A percentile compares a stretch with the other conserved stretches of the same genome.
These are phyloP conservation scores for Wasmannia auropunctata DNA, from an alignment of 1,140 invertebrate genomes.

Conservation along the genomic window DNA sequence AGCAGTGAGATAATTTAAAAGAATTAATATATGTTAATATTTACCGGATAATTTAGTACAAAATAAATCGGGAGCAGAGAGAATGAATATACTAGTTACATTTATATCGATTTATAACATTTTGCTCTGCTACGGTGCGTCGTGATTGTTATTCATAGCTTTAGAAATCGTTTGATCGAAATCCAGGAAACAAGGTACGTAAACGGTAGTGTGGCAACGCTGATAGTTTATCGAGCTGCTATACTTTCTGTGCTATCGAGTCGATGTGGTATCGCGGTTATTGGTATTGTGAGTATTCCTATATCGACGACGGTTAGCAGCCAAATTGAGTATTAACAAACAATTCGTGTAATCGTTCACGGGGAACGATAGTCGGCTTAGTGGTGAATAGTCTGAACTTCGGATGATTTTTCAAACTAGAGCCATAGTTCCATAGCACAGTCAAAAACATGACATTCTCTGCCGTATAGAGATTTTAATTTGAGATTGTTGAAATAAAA, in stretches of 20 bases:
- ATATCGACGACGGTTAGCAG: slow-evolving; percentile 35
- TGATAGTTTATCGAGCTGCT: slow-evolving; percentile 55
- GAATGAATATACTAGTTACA: not conserved
- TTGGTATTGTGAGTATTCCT: slow-evolving; percentile 60
- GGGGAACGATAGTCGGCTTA: slow-evolving; percentile 38
- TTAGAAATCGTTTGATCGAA: slow-evolving; percentile 35
- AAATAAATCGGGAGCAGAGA: not conserved
- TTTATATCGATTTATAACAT: not conserved
- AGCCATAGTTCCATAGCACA: not conserved
- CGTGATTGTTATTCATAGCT: slow-evolving; percentile 20
- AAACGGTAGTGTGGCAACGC: not conserved
- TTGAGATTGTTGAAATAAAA: not conserved
- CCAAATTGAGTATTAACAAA: slow-evolving; percentile 69
- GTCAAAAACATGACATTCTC: not conserved
- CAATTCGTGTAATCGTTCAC: slow-evolving; percentile 55
- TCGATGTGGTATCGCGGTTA: slow-evolving; percentile 66
- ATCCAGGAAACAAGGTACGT: not conserved
- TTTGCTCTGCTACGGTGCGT: not conserved
- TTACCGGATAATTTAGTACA: not conserved
- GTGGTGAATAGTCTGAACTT: slow-evolving; percentile 25
- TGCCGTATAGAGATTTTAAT: not conserved
- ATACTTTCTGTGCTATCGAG: slow-evolving; percentile 55
- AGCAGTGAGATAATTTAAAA: not conserved
- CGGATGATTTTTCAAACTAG: slow-evolving; percentile 18
- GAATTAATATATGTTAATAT: not conserved